Conservation (phyloP, 2,113 vertebrate genomes). For the Leucoraja erinaceus region DNA sequence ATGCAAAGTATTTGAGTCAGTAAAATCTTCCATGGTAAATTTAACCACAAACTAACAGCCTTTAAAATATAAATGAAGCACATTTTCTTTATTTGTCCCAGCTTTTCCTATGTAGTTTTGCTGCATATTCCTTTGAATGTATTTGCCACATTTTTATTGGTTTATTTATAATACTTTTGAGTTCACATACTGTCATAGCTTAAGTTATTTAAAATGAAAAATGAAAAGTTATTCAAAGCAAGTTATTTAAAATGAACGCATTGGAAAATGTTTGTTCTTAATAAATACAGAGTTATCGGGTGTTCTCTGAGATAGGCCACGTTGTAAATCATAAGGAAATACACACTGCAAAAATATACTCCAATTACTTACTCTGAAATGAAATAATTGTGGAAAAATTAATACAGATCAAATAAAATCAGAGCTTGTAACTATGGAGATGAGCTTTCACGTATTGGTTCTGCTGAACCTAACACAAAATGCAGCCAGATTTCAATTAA, state of each 20-base stretch:
- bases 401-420: conserved; percentile 11
- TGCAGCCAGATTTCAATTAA: conserved; percentile 9
- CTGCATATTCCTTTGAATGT: neutral
- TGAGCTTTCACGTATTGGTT: neutral
- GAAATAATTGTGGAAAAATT: conserved; percentile 19
- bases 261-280: neutral
- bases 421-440: neutral
- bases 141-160: neutral
- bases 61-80: neutral
- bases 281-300: neutral
- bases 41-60: neutral
- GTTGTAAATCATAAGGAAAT: neutral
- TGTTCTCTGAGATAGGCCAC: neutral
- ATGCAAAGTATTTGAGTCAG: neutral
- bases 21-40: neutral
- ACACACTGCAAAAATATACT: neutral
- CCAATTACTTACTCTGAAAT: neutral
- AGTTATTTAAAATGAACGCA: neutral
- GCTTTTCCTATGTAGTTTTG: neutral
- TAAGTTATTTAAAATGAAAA: neutral
- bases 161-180: neutral
- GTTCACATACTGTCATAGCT: neutral
- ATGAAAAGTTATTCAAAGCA: no score
- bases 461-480: neutral
- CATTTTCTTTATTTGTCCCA: neutral